Evolutionary conservation across 2,797 vertebrate genomes (phyloP), one percentile per base, ranked within the genome.

Genomic region (Acipenser ruthenus): DNA sequence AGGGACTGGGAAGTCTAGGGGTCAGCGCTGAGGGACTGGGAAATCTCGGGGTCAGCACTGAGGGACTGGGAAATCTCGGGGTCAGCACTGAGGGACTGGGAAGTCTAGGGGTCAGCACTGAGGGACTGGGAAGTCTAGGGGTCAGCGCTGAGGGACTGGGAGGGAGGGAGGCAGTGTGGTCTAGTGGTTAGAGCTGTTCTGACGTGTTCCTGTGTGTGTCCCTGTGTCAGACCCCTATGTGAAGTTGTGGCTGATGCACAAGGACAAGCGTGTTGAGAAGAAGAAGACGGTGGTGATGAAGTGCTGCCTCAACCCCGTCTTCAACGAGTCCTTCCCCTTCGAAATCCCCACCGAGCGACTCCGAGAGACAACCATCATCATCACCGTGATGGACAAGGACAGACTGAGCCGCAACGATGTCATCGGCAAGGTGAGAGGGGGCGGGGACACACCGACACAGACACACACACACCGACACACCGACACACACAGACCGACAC

Each of bases 331-430:
- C 79, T 99, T 99, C 70, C 90, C 94, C 81, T 99, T 99, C 1
- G 95, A 98, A 60, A 90, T 99, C 73, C 95, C 96, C 72, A 97
- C 96, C 10, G 96, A 99, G 80, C 93, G 95, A 74, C 91, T 99
- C 80, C 86, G 96, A 56, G 96, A 99, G 86, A 99, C 96, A 6
- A 99, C 96, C 82, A 99, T 99, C 73, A 90, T 98, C 82, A 97
- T 99, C 87, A 99, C 96, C 0, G 96, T 99, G 86, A 99, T 99
- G 96, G 96, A 99, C 86, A 99, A 99, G 88, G 96, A 99, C 87
- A 91, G 83, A 80, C 93, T 99, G 76, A 99, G 96, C 85, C 93
- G 96, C 80, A 99, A 99, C 6, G 96, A 99, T 8, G 96, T 99
- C 87, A 99, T 99, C 5, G 96, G 96, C 85, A 99, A 99, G 95